Evolutionary conservation across 1,140 invertebrate species (phyloP).

Genomic region (Anadara kagoshimensis): DNA sequence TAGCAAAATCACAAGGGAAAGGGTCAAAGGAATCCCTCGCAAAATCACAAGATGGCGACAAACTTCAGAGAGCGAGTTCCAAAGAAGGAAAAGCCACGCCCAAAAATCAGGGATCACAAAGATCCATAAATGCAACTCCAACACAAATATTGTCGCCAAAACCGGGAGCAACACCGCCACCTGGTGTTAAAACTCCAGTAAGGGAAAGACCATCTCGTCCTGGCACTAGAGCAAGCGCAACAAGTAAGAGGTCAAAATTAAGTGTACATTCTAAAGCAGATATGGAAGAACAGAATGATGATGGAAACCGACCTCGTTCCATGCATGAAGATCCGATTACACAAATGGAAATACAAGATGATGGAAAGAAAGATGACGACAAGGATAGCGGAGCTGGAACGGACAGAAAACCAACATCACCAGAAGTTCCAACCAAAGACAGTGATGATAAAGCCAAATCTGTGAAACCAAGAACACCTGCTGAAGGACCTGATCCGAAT

Average conservation of each 20-base stretch:
- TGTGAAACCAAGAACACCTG: not conserved
- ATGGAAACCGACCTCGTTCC: conserved; percentile 18
- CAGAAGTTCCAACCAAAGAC: not conserved
- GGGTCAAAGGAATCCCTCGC: conserved; percentile 1
- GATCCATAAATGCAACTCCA: conserved; percentile 7
- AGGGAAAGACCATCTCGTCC: conserved; percentile 24
- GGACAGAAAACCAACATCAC: conserved; percentile 7
- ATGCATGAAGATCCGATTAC: conserved; percentile 39
- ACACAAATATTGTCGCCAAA: conserved; percentile 3
- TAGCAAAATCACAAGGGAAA: not conserved
- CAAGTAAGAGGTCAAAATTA: conserved; percentile 8
- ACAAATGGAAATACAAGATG: conserved; percentile 38
- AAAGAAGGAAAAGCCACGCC: conserved; percentile 4
- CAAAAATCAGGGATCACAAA: conserved; percentile 3
- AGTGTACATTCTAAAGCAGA: conserved; percentile 11
- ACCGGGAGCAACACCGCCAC: conserved; percentile 11
- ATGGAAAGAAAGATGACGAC: conserved; percentile 4
- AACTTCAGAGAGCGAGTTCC: not conserved
- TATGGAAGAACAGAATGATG: conserved; percentile 6
- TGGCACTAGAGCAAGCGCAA: conserved; percentile 16
- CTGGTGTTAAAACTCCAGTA: conserved; percentile 15
- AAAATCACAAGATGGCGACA: not conserved
- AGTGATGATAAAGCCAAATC: not conserved
- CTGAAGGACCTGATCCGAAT: not conserved
- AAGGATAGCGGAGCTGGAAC: not conserved